These are phyloP conservation scores for Caenorhabditis sp. DNA, from an alignment of 2,888 invertebrate genomes.

Conservation along the genomic window DNA sequence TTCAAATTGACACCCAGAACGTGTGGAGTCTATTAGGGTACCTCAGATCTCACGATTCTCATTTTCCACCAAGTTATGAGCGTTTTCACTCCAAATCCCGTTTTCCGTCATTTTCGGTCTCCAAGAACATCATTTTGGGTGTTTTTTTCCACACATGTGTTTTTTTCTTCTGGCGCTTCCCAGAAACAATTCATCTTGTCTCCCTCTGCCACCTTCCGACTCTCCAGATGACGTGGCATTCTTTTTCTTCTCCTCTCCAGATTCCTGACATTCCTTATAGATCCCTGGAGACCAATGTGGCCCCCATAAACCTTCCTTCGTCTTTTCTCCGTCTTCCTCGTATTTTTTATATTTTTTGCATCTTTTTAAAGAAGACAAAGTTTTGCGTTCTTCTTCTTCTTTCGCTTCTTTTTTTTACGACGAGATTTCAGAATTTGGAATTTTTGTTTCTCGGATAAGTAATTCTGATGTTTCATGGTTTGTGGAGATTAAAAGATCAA, in stretches of 20 bases:
- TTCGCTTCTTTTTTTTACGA: slow-evolving; percentile 11
- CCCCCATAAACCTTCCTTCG: slow-evolving; percentile 50
- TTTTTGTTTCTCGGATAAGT: not conserved
- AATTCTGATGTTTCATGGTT: too few species aligned
- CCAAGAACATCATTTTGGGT: not conserved
- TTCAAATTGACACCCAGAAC: too few species aligned
- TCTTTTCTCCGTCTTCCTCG: slow-evolving; percentile 14
- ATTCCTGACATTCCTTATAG: slow-evolving; percentile 40
- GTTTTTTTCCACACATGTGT: not conserved
- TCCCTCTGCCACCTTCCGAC: not conserved
- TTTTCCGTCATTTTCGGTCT: too few species aligned
- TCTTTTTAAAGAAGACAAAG: slow-evolving; percentile 15
- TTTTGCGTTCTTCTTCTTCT: slow-evolving; percentile 4
- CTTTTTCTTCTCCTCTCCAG: not conserved
- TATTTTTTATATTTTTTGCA: slow-evolving; percentile 16
- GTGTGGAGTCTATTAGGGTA: too few species aligned
- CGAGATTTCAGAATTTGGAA: not conserved
- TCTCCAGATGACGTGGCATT: slow-evolving; percentile 9
- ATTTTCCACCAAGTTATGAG: too few species aligned
- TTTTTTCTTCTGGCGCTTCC: not conserved
- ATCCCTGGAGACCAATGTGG: slow-evolving; percentile 35
- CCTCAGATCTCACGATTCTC: too few species aligned
- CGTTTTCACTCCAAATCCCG: too few species aligned
- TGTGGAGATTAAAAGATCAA: not conserved
- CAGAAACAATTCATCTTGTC: slow-evolving; percentile 1